These are phyloP conservation scores for Epizoanthus fatuus DNA, from an alignment of 92 coral and sea anemone species.

Conservation along the genomic window DNA sequence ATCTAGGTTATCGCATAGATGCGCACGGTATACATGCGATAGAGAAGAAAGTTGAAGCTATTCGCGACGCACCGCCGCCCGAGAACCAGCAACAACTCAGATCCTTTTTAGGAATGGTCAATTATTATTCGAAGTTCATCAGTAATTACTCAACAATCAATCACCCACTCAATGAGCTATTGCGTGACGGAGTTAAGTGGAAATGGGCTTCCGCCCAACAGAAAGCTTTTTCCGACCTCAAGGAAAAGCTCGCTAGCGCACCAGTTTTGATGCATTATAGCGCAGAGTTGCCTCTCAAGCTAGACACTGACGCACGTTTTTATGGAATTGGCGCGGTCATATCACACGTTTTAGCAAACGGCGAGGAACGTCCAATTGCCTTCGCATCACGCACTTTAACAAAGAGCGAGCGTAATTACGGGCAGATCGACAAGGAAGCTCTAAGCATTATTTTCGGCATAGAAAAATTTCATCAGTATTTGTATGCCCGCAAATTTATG, in stretches of 20 bases:
- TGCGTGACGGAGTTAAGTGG: slow-evolving; percentile 46
- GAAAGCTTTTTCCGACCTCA: slow-evolving; percentile 39
- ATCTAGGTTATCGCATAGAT: no score
- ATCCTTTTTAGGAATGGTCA: slow-evolving; percentile 52
- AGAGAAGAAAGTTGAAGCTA: slow-evolving; percentile 60
- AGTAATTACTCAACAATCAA: slow-evolving; percentile 53
- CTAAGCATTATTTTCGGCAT: neutral
- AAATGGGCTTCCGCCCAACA: slow-evolving; percentile 38
- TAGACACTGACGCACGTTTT: no score
- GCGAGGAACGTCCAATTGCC: neutral
- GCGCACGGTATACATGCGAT: no score
- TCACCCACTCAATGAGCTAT: slow-evolving; percentile 61
- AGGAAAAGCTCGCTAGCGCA: slow-evolving; percentile 44
- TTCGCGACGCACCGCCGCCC: slow-evolving; percentile 59
- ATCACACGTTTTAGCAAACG: no score
- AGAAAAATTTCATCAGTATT: neutral
- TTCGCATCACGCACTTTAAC: neutral
- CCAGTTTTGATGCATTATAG: slow-evolving; percentile 54
- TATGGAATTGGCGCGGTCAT: no score
- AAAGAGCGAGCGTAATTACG: neutral
- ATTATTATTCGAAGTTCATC: slow-evolving; percentile 59
- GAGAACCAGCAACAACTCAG: slow-evolving; percentile 55
- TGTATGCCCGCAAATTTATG: neutral
- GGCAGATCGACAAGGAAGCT: neutral
- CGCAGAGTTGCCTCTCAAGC: neutral